Evolutionary conservation across 1,140 invertebrate species (phyloP), one percentile per base, ranked within the genome.

Genomic region (Eurytemora carolleeae): DNA sequence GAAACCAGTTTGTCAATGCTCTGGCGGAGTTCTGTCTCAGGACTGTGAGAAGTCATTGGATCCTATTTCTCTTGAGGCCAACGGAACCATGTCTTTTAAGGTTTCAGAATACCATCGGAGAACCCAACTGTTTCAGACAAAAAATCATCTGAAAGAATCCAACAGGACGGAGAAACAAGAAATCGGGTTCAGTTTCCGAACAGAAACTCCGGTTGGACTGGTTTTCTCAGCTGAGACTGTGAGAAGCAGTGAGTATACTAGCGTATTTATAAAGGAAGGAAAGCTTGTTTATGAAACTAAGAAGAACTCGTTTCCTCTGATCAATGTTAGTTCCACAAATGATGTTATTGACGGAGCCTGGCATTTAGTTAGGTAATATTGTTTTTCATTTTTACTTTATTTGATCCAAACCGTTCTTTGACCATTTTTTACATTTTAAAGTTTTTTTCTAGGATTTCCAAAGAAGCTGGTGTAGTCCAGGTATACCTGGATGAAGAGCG

Each of bases 271-370:
- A 20, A 62, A 24, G 22, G 25, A 62, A 58, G 60, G 60, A 19
- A 23, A 18, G 16, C 24, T 62, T 18, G 60, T 56, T 7, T 62
- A 62, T 56, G 52, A 54, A 1, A 89, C 87, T 1, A 79, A 82
- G 67, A 76, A 86, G 64, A 82, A 82, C 23, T 77, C 80, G 12
- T 69, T 71, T 25, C 62, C 70, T 19, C 71, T 80, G 0, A 83
- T 90, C 0, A 89, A 90, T 69, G 87, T 90, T 85, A 86, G 81
- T 2, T 55, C 63, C 24, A 66, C 70, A 2, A 21, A 63, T 1
- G 58, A 31, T 0, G 58, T 78, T 1, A 77, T 81, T 2, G 86
- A 93, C 72, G 87, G 87, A 3, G 75, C 74, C 25, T 93, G 87
- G 87, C 87, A 93, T 69, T 88, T 86, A 68, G 70, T 91, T 16